Evolutionary conservation across 2,113 vertebrate genomes (phyloP).

Genomic region (Pogonocichla stellata): DNA sequence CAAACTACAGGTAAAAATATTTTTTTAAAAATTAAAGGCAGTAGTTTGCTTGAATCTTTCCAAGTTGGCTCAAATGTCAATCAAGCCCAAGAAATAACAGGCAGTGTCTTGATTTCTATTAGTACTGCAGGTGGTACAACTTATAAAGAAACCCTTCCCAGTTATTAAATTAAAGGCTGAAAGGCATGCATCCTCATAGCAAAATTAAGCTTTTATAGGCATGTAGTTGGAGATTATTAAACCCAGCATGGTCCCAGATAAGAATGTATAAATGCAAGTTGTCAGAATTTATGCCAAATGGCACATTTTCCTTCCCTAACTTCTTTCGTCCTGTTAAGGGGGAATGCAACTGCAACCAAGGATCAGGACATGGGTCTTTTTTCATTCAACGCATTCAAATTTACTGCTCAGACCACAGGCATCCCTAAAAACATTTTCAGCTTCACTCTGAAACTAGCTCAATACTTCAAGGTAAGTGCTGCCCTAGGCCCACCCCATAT

Average conservation of each 20-base stretch:
- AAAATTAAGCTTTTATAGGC: slow-evolving; percentile 64
- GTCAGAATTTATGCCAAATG: slow-evolving; percentile 45
- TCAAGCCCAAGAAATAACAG: slow-evolving; percentile 59
- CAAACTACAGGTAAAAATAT: slow-evolving; percentile 52
- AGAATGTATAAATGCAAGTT: slow-evolving; percentile 28
- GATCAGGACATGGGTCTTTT: neutral
- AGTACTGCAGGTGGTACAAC: slow-evolving; percentile 63
- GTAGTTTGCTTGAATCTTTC: slow-evolving; percentile 27
- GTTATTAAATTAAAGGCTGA: slow-evolving; percentile 70
- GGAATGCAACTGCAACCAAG: neutral
- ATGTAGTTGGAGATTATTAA: slow-evolving; percentile 65
- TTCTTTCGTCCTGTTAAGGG: neutral
- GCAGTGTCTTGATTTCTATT: slow-evolving; percentile 59
- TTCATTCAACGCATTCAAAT: neutral
- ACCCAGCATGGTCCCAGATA: slow-evolving; percentile 54
- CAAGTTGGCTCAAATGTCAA: slow-evolving; percentile 47
- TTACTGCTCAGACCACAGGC: neutral
- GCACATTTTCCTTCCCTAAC: neutral
- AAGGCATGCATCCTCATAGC: slow-evolving; percentile 57
- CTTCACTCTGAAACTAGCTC: slow-evolving; percentile 20
- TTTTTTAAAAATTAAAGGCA: neutral
- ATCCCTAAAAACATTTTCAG: neutral
- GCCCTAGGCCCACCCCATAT: neutral
- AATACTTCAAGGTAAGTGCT: neutral
- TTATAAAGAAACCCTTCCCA: slow-evolving; percentile 49